These are phyloP conservation scores for Cacoxenus indagator DNA, from an alignment of 2,888 invertebrate species.

Conservation along the genomic window DNA sequence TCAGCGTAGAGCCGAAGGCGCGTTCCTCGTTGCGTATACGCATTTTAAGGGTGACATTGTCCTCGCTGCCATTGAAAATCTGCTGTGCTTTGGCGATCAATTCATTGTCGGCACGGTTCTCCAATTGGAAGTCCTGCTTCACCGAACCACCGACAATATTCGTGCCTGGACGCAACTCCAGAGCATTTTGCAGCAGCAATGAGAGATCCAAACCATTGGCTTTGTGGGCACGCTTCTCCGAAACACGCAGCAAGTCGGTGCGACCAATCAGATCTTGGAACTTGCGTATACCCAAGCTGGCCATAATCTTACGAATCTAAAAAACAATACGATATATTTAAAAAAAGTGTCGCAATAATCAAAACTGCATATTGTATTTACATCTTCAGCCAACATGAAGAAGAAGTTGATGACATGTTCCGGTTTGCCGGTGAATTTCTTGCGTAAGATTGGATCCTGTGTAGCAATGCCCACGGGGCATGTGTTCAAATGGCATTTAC, in stretches of 20 bases:
- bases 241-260: conserved; percentile 87
- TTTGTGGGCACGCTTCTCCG: conserved; percentile 82
- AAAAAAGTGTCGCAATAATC: background rate
- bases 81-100: conserved; percentile 80
- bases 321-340: background rate
- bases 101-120: conserved; percentile 88
- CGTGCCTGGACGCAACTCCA: conserved; percentile 89
- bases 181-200: conserved; percentile 88
- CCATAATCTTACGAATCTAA: conserved; percentile 90
- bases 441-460: conserved; percentile 94
- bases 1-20: conserved; percentile 93
- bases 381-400: conserved; percentile 98
- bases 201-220: conserved; percentile 88
- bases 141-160: conserved; percentile 92
- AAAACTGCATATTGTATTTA: too few relatives aligned
- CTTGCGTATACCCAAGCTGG: conserved; percentile 87
- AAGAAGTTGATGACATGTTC: conserved; percentile 98
- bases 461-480: conserved; percentile 99
- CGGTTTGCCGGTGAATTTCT: conserved; percentile 97
- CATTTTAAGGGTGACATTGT: conserved; percentile 80
- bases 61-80: conserved; percentile 81
- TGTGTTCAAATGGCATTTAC: conserved; percentile 98
- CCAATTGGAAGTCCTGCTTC: conserved; percentile 86
- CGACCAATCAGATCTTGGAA: conserved; percentile 94
- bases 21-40: conserved; percentile 91